Conservation (phyloP, 2,113 vertebrate genomes). For the Benitochromis conjunctus region DNA sequence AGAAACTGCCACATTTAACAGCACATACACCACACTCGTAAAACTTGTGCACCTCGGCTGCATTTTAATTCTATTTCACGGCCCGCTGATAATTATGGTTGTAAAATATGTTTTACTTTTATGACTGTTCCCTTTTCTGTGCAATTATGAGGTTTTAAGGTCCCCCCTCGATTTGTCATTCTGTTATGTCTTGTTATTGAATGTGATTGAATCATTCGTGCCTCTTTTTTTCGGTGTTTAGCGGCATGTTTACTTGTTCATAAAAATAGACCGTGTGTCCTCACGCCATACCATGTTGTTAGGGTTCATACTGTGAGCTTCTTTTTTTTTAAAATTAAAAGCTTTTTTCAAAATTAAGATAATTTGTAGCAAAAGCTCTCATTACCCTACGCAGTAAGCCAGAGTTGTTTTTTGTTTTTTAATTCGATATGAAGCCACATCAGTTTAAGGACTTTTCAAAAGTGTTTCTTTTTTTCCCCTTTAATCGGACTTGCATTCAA, state of each 20-base stretch:
- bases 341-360: neutral
- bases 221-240: slow-evolving; percentile 16
- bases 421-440: neutral
- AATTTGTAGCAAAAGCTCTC: neutral
- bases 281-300: neutral
- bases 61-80: neutral
- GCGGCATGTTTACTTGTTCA: slow-evolving; percentile 9
- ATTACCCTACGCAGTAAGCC: neutral
- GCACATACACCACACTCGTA: neutral
- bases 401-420: neutral
- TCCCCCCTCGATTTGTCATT: slow-evolving; percentile 24
- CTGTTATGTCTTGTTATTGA: slow-evolving; percentile 19
- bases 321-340: neutral
- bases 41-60: neutral
- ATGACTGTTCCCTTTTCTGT: slow-evolving; percentile 7
- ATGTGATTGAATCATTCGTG: slow-evolving; percentile 15
- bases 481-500: neutral
- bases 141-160: slow-evolving; percentile 34
- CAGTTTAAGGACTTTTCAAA: neutral
- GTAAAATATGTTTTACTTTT: slow-evolving; percentile 28
- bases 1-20: slow-evolving; percentile 66
- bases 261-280: neutral
- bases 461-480: neutral
- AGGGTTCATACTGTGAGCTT: neutral
- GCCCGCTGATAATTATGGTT: slow-evolving; percentile 5